Conservation (phyloP, 1,140 invertebrate genomes). For the Meloidogyne chitwoodi region DNA sequence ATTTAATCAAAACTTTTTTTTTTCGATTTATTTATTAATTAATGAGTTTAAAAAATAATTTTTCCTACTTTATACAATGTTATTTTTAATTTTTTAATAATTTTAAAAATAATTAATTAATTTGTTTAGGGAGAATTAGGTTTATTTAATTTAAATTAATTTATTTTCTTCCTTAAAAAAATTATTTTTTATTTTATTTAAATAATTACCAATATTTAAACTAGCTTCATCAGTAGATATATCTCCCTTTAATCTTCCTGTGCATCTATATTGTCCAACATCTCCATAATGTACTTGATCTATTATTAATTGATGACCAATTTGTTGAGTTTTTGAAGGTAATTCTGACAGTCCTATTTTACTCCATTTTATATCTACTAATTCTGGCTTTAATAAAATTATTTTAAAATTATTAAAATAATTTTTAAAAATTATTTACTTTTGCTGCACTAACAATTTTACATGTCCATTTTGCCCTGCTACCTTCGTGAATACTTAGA, state of each 20-base stretch:
- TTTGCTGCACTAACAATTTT: conserved; percentile 28
- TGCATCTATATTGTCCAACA: conserved; percentile 52
- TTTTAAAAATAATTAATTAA: too few relatives aligned
- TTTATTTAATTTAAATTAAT: too few relatives aligned
- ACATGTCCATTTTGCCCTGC: conserved; percentile 54
- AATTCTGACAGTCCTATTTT: conserved; percentile 43
- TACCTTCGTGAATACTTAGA: conserved; percentile 47
- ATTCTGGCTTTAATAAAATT: conserved; percentile 40
- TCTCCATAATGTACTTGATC: conserved; percentile 42
- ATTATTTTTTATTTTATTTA: too few relatives aligned
- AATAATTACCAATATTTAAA: conserved; percentile 20
- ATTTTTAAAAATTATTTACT: not conserved
- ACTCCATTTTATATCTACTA: conserved; percentile 48
- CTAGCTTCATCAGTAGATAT: conserved; percentile 53
- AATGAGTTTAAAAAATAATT: too few relatives aligned
- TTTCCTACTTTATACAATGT: too few relatives aligned
- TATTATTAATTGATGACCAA: conserved; percentile 44
- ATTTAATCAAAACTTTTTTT: too few relatives aligned
- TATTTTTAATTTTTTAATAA: too few relatives aligned
- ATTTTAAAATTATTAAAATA: not conserved
- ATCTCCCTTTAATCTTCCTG: conserved; percentile 28
- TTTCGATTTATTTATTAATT: too few relatives aligned
- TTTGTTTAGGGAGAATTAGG: too few relatives aligned
- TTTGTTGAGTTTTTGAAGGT: conserved; percentile 36
- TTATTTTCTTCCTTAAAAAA: too few relatives aligned